Evolutionary conservation across 2,113 vertebrate species (phyloP).

Genomic region (Nesogale talazaci): DNA sequence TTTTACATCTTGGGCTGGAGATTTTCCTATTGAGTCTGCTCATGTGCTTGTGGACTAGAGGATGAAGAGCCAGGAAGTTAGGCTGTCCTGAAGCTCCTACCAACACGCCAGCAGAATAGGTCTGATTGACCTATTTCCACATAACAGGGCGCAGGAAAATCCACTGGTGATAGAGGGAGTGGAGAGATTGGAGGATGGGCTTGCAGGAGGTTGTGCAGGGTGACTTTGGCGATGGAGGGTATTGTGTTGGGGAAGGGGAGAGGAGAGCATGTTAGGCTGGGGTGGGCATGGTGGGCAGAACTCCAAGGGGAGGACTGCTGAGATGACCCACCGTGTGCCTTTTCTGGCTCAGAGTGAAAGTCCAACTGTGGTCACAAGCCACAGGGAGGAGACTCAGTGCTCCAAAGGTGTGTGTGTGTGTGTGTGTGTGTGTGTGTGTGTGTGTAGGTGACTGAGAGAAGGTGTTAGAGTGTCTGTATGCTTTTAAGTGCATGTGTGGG

Average conservation of each 20-base stretch:
- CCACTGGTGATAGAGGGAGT: not conserved
- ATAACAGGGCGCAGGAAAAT: not conserved
- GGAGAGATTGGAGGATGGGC: too few relatives aligned
- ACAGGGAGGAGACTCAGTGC: not conserved
- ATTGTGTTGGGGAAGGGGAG: too few relatives aligned
- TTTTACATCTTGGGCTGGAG: not conserved
- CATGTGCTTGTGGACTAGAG: too few relatives aligned
- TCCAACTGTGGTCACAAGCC: not conserved
- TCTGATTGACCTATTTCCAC: not conserved
- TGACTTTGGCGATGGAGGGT: rapidly evolving
- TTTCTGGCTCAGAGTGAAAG: not conserved
- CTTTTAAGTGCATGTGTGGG: not conserved
- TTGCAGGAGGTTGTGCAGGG: not conserved
- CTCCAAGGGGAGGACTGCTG: rapidly evolving
- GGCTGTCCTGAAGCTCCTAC: too few relatives aligned
- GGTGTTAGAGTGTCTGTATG: not conserved
- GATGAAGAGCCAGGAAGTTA: not conserved
- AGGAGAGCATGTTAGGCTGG: too few relatives aligned
- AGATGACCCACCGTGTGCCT: rapidly evolving
- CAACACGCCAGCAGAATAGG: rapidly evolving
- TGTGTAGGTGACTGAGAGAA: not conserved
- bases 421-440: not conserved
- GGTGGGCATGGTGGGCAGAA: not conserved
- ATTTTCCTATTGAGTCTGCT: too few relatives aligned
- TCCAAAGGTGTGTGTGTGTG: not conserved